Evolutionary conservation across 2,888 invertebrate species (phyloP).

Genomic region (Blera fallax): DNA sequence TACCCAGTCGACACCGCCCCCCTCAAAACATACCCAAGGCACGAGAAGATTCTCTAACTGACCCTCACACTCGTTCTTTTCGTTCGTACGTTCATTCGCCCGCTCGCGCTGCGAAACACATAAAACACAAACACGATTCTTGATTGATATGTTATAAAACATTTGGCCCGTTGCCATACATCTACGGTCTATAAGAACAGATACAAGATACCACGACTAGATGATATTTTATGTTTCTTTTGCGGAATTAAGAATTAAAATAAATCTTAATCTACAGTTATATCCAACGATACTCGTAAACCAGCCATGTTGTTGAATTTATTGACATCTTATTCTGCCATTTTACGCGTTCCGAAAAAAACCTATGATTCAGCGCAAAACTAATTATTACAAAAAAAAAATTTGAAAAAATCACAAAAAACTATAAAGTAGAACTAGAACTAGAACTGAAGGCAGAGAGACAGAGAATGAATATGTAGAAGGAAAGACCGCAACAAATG

Average conservation of each 20-base stretch:
- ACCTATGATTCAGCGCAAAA: constrained; percentile 23
- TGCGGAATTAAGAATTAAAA: constrained; percentile 20
- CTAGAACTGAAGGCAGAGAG: constrained; percentile 35
- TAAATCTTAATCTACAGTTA: constrained; percentile 37
- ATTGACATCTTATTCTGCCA: constrained; percentile 42
- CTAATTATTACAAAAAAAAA: constrained; percentile 7
- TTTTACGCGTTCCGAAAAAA: not conserved
- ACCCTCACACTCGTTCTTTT: not conserved
- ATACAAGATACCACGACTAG: not conserved
- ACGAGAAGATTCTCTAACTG: not conserved
- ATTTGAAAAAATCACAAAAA: constrained; percentile 3
- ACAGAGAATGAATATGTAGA: not conserved
- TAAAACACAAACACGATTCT: constrained; percentile 32
- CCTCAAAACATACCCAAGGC: not conserved
- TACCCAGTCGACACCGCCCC: not conserved
- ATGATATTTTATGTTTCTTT: constrained; percentile 31
- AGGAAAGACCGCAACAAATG: not conserved
- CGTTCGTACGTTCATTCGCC: too few relatives aligned
- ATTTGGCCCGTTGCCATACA: constrained; percentile 60
- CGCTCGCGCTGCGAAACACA: constrained; percentile 15
- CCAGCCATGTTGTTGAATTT: constrained; percentile 20
- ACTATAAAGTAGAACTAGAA: constrained; percentile 20
- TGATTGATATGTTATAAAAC: constrained; percentile 59
- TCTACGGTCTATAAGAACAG: not conserved
- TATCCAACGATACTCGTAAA: constrained; percentile 7